These are phyloP conservation scores for Pseudopleuronectes americanus DNA, from an alignment of 2,797 vertebrate species.

Conservation along the genomic window DNA sequence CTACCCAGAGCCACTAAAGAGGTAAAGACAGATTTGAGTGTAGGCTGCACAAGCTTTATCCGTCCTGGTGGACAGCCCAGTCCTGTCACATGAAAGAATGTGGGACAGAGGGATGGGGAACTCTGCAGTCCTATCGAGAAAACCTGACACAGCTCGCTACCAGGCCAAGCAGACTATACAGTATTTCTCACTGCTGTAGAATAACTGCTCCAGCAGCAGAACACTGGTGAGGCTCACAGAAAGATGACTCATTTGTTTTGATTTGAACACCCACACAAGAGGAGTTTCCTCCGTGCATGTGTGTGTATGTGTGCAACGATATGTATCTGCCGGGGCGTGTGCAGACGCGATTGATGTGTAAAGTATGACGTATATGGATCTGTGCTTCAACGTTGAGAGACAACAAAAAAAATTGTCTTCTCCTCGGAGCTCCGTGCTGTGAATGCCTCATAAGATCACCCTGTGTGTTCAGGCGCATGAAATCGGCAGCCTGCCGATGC, in stretches of 20 bases:
- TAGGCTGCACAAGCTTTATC: not conserved
- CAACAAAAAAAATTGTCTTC: conserved; percentile 37
- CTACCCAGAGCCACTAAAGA: not conserved
- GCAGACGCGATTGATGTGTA: conserved; percentile 53
- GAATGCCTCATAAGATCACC: conserved; percentile 43
- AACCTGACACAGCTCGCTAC: conserved; percentile 57
- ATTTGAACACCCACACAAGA: conserved; percentile 78
- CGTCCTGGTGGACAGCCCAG: conserved; percentile 3
- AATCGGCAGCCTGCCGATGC: conserved; percentile 53
- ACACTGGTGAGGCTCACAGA: conserved; percentile 66
- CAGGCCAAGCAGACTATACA: conserved; percentile 42
- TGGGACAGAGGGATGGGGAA: conserved; percentile 25
- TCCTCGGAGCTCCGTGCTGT: conserved; percentile 11
- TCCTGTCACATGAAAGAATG: conserved; percentile 35
- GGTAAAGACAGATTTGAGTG: not conserved
- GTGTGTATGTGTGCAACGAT: conserved; percentile 35
- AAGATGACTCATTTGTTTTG: conserved; percentile 84
- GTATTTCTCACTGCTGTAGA: conserved; percentile 49
- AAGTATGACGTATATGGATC: conserved; percentile 40
- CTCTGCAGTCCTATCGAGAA: conserved; percentile 46
- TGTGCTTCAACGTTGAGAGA: conserved; percentile 25
- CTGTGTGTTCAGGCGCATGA: conserved; percentile 27
- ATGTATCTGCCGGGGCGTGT: conserved; percentile 48
- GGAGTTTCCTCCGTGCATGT: conserved; percentile 77
- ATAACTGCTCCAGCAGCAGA: conserved; percentile 66